Percentiles rank a stretch among this genome's conserved stretches.
Conservation (phyloP, 2,797 vertebrate species). For the Moxostoma hubbsi region DNA sequence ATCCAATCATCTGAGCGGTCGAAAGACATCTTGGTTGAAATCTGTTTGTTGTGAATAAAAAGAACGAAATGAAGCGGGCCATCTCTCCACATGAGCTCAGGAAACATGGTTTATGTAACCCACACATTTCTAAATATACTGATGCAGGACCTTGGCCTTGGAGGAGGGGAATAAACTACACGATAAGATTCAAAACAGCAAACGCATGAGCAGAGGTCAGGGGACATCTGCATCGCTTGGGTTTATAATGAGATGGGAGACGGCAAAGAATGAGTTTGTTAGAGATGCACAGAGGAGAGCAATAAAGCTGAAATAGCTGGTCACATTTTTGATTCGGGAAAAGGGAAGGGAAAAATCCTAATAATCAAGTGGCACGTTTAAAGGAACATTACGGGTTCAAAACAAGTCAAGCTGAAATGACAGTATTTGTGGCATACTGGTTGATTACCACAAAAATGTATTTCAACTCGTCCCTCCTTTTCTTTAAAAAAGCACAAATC, state of each 20-base stretch:
- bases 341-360: not conserved
- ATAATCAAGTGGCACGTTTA: too few relatives aligned
- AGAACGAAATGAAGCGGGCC: conserved; percentile 12
- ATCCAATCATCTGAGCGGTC: too few relatives aligned
- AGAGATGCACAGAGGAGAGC: not conserved
- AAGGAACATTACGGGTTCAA: too few relatives aligned
- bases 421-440: too few relatives aligned
- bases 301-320: not conserved
- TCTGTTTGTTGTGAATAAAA: conserved; percentile 9
- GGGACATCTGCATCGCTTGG: conserved; percentile 16
- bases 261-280: not conserved
- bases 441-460: too few relatives aligned
- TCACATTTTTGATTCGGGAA: not conserved
- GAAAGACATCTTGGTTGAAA: too few relatives aligned
- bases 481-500: too few relatives aligned
- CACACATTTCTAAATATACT: conserved; percentile 47
- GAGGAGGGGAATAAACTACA: conserved; percentile 38
- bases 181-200: conserved; percentile 41
- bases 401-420: too few relatives aligned
- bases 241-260: conserved; percentile 38
- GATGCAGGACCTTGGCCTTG: conserved; percentile 32
- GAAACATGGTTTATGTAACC: conserved; percentile 40
- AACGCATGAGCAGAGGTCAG: conserved; percentile 36
- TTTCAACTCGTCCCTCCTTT: too few relatives aligned
- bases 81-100: conserved; percentile 20